Evolutionary conservation across 2,888 invertebrate species (phyloP), one percentile per base, ranked within the genome.

Genomic region (Eulithis prunata): DNA sequence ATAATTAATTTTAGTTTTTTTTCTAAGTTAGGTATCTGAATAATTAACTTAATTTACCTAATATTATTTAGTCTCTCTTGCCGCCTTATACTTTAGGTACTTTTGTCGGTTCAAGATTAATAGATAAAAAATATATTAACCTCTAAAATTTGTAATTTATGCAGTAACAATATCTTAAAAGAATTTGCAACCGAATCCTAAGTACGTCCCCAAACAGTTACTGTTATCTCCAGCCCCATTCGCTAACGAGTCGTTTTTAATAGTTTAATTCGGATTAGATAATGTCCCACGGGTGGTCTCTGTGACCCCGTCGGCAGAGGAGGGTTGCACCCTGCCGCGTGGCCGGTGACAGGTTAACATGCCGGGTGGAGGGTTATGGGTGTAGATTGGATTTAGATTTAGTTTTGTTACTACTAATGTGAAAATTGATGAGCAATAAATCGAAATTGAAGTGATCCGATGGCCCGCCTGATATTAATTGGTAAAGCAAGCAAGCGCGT

Each of bases 241-340:
- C 88, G 87, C 81, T 81, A 82, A 83, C 82, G 80, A 82, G 80
- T 76, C 78, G 81, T 84, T 89, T 89, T 89, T 88, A 90, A 89
- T 85, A 86, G 88, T 88, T 74, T 90, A 89, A 89, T 88, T 88
- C 87, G 86, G 89, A 86, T 89, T 88, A 89, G 86, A 88, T 90
- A 87, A 81, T 85, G 86, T 91, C 90, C 91, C 91, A 83, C 83
- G 91, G 92, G 92, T 91, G 91, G 91, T 82, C 87, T 51, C 21
- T 54, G 46, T 54, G 68, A 67, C 71, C 72, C 68, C 59, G 28
- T 13, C 58, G 57, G 54, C 70, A 57, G 62, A 53, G 49, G 78
- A 77, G 84, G 84, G 86, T 79, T 73, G 77, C 79, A 67, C 83
- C 84, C 84, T 75, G 73, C 76, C 57, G 80, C 66, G 77, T 46